These are phyloP conservation scores for Parus major DNA, from an alignment of 2,113 vertebrate species.

Conservation along the genomic window DNA sequence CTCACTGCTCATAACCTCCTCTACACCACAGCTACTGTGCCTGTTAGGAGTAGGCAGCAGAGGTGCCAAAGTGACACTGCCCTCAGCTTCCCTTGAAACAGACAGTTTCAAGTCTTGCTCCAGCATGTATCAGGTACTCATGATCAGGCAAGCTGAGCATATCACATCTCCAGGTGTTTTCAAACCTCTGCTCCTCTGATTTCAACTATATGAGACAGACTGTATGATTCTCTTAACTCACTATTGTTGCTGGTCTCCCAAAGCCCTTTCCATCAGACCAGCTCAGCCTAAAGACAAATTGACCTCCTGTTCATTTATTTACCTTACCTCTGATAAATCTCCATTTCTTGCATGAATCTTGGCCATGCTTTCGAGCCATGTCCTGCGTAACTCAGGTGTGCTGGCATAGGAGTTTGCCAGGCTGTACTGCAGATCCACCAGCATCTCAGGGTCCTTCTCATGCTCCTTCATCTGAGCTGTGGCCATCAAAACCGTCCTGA, in stretches of 20 bases:
- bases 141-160: background rate
- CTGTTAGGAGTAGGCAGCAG: background rate
- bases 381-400: conserved; percentile 93
- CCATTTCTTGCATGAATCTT: conserved; percentile 95
- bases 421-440: conserved; percentile 97
- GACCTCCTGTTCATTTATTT: background rate
- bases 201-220: background rate
- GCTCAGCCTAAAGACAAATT: background rate
- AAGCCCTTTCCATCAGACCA: background rate
- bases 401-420: conserved; percentile 97
- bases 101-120: background rate
- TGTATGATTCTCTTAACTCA: background rate
- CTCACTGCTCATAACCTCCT: background rate
- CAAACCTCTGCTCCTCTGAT: background rate
- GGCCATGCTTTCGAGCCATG: conserved; percentile 99
- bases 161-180: background rate
- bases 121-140: background rate
- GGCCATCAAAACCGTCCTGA: conserved; percentile 96
- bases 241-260: background rate
- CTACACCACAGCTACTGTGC: background rate
- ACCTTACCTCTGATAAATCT: conserved; percentile 92
- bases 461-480: conserved; percentile 99
- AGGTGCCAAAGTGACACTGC: background rate
- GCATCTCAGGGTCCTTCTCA: conserved; percentile 97
- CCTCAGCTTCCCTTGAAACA: background rate